phyloP scores from a whole-genome alignment of 2,113 vertebrate species.

The Nothoprocta pentlandii region DNA sequence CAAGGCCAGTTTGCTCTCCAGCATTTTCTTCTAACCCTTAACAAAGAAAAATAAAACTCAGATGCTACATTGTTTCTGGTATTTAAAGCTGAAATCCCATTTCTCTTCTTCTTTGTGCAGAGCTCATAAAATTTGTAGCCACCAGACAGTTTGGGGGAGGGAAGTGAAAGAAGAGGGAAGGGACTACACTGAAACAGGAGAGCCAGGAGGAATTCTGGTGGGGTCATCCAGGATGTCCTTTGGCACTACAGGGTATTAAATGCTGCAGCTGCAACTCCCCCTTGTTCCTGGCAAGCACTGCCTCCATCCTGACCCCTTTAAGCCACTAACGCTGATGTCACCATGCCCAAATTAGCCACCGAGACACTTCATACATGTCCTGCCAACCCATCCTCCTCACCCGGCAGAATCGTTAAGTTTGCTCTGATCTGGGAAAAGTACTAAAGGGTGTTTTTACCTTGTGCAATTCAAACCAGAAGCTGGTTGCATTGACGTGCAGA shows the following conservation, averaged over 20 bases:
- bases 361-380: background rate
- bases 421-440: background rate
- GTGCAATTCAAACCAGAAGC: conserved; percentile 76
- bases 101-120: background rate
- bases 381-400: background rate
- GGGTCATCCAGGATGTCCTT: conserved; percentile 63
- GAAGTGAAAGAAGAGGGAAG: conserved; percentile 9
- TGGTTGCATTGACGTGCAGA: conserved; percentile 45
- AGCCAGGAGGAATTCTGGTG: conserved; percentile 10
- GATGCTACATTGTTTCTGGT: background rate
- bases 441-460: conserved; percentile 61
- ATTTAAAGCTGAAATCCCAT: background rate
- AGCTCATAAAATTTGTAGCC: background rate
- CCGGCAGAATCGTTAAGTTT: background rate
- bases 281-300: conserved; percentile 46
- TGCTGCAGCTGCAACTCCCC: conserved; percentile 23
- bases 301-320: conserved; percentile 28
- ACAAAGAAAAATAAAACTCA: background rate
- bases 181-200: conserved; percentile 48
- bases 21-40: background rate
- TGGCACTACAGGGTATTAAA: conserved; percentile 38
- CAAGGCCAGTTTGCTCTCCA: rapidly evolving
- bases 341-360: conserved; percentile 23
- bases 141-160: background rate
- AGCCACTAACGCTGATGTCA: conserved; percentile 31